A percentile compares a stretch with the other conserved stretches of the same genome.
Conservation (phyloP, 2,797 vertebrate species). For the Rhadinocentrus ornatus region DNA sequence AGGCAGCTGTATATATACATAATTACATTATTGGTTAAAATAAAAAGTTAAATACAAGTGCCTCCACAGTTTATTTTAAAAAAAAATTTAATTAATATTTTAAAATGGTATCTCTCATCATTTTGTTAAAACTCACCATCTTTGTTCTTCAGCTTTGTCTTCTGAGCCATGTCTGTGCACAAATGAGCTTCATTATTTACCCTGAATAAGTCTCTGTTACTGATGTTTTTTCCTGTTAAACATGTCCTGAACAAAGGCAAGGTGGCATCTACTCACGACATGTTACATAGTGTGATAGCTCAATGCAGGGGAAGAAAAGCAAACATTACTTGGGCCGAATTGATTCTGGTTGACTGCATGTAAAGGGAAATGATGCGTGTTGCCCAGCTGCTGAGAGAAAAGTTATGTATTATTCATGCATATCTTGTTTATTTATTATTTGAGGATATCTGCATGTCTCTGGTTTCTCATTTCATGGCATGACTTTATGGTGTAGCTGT, state of each 20-base stretch:
- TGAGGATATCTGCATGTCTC: not conserved
- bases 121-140: constrained; percentile 65
- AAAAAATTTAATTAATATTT: too few relatives aligned
- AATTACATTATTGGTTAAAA: not conserved
- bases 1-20: not conserved
- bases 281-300: constrained; percentile 52
- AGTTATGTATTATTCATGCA: not conserved
- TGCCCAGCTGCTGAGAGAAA: constrained; percentile 35
- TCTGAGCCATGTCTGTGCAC: constrained; percentile 18
- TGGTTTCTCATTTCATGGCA: not conserved
- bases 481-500: not conserved
- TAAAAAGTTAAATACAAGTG: not conserved
- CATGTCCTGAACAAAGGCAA: constrained; percentile 25
- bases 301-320: constrained; percentile 56
- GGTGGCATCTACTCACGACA: constrained; percentile 50
- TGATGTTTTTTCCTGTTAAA: constrained; percentile 40
- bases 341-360: constrained; percentile 72
- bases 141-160: constrained; percentile 40
- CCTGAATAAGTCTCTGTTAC: constrained; percentile 4
- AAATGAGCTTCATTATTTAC: constrained; percentile 17
- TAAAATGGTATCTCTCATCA: not conserved
- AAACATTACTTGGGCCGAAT: constrained; percentile 74
- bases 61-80: not conserved
- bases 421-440: constrained; percentile 5
- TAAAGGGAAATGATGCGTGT: constrained; percentile 67